A percentile compares a stretch with the other conserved stretches of the same genome.
phyloP scores from a whole-genome alignment of 2,797 vertebrate genomes.

The Decapterus maruadsi region DNA sequence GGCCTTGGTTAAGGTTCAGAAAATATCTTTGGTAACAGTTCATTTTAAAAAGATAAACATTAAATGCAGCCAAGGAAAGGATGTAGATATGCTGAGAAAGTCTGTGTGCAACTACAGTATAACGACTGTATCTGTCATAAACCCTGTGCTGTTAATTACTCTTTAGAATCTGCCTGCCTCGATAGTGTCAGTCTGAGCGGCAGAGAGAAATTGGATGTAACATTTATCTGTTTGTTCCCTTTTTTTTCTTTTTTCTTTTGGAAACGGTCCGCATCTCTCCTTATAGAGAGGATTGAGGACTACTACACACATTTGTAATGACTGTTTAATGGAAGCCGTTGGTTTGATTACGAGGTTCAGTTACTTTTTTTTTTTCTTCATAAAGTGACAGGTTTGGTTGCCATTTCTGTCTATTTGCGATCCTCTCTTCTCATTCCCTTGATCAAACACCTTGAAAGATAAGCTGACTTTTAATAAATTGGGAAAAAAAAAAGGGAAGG shows the following conservation, averaged over 20 bases:
- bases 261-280: neutral
- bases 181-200: conserved; percentile 24
- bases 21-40: neutral
- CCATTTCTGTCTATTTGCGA: conserved; percentile 35
- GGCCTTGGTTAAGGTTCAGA: neutral
- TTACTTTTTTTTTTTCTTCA: conserved; percentile 19
- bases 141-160: conserved; percentile 15
- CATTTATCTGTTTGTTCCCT: conserved; percentile 33
- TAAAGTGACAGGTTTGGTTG: conserved; percentile 27
- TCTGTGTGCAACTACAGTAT: neutral
- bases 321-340: conserved; percentile 22
- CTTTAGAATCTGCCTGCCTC: conserved; percentile 21
- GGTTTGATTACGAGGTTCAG: conserved; percentile 23
- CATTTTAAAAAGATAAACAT: neutral
- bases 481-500: conserved; percentile 42
- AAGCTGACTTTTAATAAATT: conserved; percentile 75
- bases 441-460: conserved; percentile 74
- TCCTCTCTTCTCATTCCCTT: conserved; percentile 46
- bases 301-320: neutral
- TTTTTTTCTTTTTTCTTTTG: neutral
- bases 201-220: conserved; percentile 10
- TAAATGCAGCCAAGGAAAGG: neutral
- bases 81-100: neutral
- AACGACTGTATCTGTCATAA: neutral
- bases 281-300: neutral